A percentile compares a stretch with the other conserved stretches of the same genome.
phyloP scores from a whole-genome alignment of 1,140 invertebrate species.

The Ericerus pela region DNA sequence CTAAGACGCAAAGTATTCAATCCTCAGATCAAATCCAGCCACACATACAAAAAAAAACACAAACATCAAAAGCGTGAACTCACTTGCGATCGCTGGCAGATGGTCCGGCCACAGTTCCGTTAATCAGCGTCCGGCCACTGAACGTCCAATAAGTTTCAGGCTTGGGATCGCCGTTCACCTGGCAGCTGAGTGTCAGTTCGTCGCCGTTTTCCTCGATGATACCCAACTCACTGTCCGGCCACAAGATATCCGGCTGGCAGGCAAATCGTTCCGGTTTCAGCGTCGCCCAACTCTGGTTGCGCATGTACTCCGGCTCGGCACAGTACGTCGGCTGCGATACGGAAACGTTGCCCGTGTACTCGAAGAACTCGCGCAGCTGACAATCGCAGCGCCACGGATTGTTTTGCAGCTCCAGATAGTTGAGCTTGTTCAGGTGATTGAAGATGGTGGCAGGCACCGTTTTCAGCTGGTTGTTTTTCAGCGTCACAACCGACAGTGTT shows the following conservation, averaged over 20 bases:
- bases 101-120: not conserved
- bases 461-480: conserved; percentile 53
- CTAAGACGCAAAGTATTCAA: no score
- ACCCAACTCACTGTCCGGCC: conserved; percentile 30
- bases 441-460: conserved; percentile 36
- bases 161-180: conserved; percentile 54
- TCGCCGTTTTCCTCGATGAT: conserved; percentile 40
- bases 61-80: no score
- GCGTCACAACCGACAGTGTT: conserved; percentile 44
- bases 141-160: conserved; percentile 61
- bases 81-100: not conserved
- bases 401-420: conserved; percentile 55
- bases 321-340: conserved; percentile 56
- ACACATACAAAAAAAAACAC: no score
- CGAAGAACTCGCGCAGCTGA: conserved; percentile 40
- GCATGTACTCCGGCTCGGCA: conserved; percentile 44
- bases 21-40: no score
- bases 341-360: conserved; percentile 45
- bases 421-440: conserved; percentile 41
- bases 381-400: conserved; percentile 86
- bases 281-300: conserved; percentile 52
- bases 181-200: conserved; percentile 57
- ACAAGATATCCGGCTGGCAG: conserved; percentile 57
- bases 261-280: conserved; percentile 59
- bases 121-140: conserved; percentile 28